phyloP scores from a whole-genome alignment of 1,140 invertebrate genomes.

The Subanguina moxae region DNA sequence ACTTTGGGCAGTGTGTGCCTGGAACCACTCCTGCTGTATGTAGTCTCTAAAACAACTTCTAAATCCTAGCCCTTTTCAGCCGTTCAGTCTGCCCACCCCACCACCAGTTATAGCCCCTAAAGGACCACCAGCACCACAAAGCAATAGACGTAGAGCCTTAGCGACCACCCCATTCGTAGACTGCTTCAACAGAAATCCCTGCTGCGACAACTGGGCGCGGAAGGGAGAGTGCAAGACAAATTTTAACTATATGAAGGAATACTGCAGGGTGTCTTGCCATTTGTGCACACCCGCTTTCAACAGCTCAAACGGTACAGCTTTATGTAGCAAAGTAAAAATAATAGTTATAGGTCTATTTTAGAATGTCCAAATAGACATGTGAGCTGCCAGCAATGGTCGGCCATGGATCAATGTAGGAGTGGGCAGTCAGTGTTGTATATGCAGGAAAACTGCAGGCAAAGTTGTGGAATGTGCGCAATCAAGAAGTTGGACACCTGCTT shows the following conservation, averaged over 20 bases:
- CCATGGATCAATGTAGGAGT: constrained; percentile 20
- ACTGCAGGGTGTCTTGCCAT: constrained; percentile 45
- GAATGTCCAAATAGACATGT: constrained; percentile 47
- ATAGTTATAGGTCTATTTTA: constrained; percentile 26
- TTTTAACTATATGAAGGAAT: constrained; percentile 46
- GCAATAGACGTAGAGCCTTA: not conserved
- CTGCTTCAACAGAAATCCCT: constrained; percentile 48
- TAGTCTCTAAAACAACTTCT: not conserved
- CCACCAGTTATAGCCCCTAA: constrained; percentile 9
- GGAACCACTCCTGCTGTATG: constrained; percentile 47
- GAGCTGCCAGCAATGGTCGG: constrained; percentile 31
- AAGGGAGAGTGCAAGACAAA: constrained; percentile 45
- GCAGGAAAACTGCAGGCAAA: constrained; percentile 54
- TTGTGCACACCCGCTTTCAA: constrained; percentile 52
- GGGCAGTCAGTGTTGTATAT: constrained; percentile 49
- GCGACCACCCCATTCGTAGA: constrained; percentile 43
- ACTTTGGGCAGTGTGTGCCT: constrained; percentile 43
- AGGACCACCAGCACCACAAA: constrained; percentile 5
- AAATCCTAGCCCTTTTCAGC: not conserved
- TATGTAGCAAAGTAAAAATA: not conserved
- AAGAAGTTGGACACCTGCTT: constrained; percentile 11
- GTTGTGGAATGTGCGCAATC: constrained; percentile 37
- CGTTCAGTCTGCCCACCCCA: not conserved
- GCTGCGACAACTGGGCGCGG: constrained; percentile 51
- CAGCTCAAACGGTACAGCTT: constrained; percentile 37